These are phyloP conservation scores for Hemibagrus wyckioides DNA, from an alignment of 2,113 vertebrate species.

Conservation along the genomic window DNA sequence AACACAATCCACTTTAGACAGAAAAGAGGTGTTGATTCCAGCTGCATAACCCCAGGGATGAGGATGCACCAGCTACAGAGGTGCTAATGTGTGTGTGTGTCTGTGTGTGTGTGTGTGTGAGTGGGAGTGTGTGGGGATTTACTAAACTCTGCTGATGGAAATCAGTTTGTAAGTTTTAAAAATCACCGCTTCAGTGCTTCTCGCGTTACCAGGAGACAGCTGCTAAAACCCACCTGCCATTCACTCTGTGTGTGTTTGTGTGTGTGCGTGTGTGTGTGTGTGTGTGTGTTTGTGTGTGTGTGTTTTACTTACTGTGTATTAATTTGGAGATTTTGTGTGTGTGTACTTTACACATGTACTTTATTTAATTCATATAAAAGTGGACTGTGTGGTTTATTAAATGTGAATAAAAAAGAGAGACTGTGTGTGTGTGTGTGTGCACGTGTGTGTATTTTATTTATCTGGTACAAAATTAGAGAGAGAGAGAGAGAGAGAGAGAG, in stretches of 20 bases:
- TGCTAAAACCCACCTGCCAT: slow-evolving; percentile 63
- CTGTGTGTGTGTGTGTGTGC: not conserved
- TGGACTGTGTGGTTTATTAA: too few species aligned
- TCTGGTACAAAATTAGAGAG: too few species aligned
- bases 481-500: too few species aligned
- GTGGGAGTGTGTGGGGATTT: slow-evolving; percentile 57
- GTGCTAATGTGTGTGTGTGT: slow-evolving; percentile 59
- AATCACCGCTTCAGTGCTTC: not conserved
- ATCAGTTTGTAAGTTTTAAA: slow-evolving; percentile 47
- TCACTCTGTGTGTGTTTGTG: slow-evolving; percentile 52
- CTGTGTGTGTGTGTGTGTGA: slow-evolving; percentile 20
- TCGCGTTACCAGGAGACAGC: slow-evolving; percentile 40
- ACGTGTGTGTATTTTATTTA: not conserved
- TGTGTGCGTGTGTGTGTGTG: slow-evolving; percentile 45
- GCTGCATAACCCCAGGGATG: not conserved
- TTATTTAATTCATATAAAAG: too few species aligned
- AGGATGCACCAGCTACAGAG: slow-evolving; percentile 49
- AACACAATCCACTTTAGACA: slow-evolving; percentile 18
- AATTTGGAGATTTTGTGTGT: not conserved
- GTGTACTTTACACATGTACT: not conserved
- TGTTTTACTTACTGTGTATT: not conserved
- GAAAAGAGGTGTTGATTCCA: slow-evolving; percentile 14
- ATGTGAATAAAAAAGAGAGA: too few species aligned
- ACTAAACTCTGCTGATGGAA: slow-evolving; percentile 27
- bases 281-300: not conserved